These are phyloP conservation scores for Perithous albicinctus DNA, from an alignment of 2,888 invertebrate genomes.

Conservation along the genomic window DNA sequence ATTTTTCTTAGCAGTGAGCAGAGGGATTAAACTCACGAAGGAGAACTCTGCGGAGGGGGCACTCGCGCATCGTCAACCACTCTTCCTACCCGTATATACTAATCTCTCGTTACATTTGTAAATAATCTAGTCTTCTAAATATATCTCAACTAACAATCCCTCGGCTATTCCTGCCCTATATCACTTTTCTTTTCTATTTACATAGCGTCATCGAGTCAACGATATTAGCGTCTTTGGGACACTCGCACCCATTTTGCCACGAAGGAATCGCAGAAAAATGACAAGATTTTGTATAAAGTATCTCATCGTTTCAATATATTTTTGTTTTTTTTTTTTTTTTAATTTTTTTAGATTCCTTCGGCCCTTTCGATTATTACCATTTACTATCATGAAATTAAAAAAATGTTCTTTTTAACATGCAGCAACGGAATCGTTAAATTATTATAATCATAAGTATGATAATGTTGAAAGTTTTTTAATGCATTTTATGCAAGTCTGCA, in stretches of 20 bases:
- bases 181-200: slow-evolving; percentile 62
- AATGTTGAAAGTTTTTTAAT: neutral
- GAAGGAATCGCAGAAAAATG: neutral
- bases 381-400: neutral
- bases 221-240: slow-evolving; percentile 3
- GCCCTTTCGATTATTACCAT: neutral
- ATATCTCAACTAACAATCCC: slow-evolving; percentile 59
- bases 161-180: slow-evolving; percentile 57
- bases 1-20: neutral
- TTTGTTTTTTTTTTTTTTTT: too few species aligned
- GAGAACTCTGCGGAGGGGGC: slow-evolving; percentile 5
- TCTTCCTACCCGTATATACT: slow-evolving; percentile 39
- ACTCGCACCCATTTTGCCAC: neutral
- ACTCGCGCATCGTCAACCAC: slow-evolving; percentile 18
- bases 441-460: too few species aligned
- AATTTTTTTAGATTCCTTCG: neutral
- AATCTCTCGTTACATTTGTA: slow-evolving; percentile 57
- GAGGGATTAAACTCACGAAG: neutral
- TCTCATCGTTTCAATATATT: neutral
- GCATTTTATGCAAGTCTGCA: neutral
- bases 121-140: slow-evolving; percentile 62
- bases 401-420: neutral
- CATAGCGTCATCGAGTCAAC: slow-evolving; percentile 48
- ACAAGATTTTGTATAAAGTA: neutral
- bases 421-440: neutral